Evolutionary conservation across 2,888 invertebrate genomes (phyloP), one percentile per base, ranked within the genome.

Genomic region (Spilarctia lutea): DNA sequence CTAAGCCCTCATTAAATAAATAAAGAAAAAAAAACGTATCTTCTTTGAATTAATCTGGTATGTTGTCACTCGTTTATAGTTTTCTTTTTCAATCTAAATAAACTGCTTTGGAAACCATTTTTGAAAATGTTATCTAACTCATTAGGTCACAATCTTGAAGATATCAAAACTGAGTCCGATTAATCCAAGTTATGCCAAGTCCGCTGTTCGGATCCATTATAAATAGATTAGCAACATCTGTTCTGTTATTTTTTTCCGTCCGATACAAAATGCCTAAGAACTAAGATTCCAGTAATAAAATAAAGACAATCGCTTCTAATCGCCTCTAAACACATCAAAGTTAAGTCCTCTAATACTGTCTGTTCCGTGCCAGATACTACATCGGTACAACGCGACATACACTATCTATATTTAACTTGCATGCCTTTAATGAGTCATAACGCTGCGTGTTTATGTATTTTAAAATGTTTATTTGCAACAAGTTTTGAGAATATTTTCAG

Each of bases 391-490:
- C 74, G 76, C 68, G 78, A 76, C 82, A 75, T 72, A 75, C 74
- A 63, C 56, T 63, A 39, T 74, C 78, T 85, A 85, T 80, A 82
- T 75, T 77, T 85, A 85, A 75, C 78, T 56, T 79, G 79, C 84
- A 84, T 82, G 85, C 80, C 84, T 80, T 82, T 85, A 79, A 85
- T 85, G 85, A 85, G 74, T 85, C 84, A 85, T 85, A 82, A 80
- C 45, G 27, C 7, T 66, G 13, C 39, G 63, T 76, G 78, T 79
- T 77, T 76, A 76, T 76, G 75, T 81, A 60, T 76, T 76, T 79
- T 80, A 81, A 78, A 73, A 77, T 77, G 79, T 82, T 82, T 75
- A 83, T 84, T 75, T 75, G 76, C 77, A 72, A 78, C 78, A 85
- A 85, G 75, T 85, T 79, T 81, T 69, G 69, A 68, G 72, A 42